phyloP scores from a whole-genome alignment of 1,140 invertebrate species.

The Drosophila truncata region DNA sequence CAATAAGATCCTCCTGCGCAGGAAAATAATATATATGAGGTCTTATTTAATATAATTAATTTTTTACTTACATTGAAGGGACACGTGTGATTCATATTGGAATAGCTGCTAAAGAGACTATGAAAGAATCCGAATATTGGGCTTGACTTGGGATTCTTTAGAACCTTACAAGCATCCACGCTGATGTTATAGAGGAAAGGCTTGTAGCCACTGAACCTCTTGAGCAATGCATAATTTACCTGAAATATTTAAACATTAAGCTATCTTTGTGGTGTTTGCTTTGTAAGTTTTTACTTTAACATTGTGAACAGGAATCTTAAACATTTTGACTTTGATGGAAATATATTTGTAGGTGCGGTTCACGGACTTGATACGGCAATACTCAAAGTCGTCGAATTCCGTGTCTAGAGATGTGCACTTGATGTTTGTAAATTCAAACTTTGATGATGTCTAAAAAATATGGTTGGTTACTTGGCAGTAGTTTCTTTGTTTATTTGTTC shows the following conservation, averaged over 20 bases:
- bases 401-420: constrained; percentile 32
- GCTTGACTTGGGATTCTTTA: constrained; percentile 12
- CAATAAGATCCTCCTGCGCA: constrained; percentile 15
- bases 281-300: too few species aligned
- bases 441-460: not conserved
- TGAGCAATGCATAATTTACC: constrained; percentile 16
- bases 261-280: too few species aligned
- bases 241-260: too few species aligned
- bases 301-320: constrained; percentile 6
- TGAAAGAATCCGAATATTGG: constrained; percentile 5
- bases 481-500: not conserved
- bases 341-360: constrained; percentile 41
- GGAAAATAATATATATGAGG: too few species aligned
- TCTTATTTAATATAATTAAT: not conserved
- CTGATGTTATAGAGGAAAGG: constrained; percentile 35
- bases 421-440: constrained; percentile 34
- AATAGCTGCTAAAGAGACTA: not conserved
- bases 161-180: constrained; percentile 19
- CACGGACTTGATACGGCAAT: constrained; percentile 32
- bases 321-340: constrained; percentile 11
- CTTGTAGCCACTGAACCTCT: constrained; percentile 25
- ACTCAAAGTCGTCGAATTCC: constrained; percentile 29
- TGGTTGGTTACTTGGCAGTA: not conserved
- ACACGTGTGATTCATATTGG: constrained; percentile 23
- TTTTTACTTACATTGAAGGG: not conserved